phyloP scores from a whole-genome alignment of 2,797 vertebrate genomes.

The Rhadinocentrus ornatus region DNA sequence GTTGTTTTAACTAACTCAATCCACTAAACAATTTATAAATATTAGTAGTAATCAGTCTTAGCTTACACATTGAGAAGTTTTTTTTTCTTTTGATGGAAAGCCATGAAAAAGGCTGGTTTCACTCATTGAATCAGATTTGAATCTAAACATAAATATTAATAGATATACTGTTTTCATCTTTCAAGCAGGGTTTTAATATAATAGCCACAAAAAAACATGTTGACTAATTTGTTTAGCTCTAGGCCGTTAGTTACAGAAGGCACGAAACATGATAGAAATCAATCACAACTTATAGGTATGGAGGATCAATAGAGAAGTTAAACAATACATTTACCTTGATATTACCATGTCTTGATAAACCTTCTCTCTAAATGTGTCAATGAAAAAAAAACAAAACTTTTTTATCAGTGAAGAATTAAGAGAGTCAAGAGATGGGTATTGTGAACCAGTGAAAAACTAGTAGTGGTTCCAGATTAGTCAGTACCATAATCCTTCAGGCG shows the following conservation, averaged over 20 bases:
- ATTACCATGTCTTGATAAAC: background rate
- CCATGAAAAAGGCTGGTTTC: too few relatives aligned
- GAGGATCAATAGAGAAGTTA: background rate
- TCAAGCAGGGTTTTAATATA: too few relatives aligned
- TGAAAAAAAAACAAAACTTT: background rate
- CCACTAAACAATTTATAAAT: conserved; percentile 52
- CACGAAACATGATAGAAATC: too few relatives aligned
- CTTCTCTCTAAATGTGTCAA: background rate
- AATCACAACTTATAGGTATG: too few relatives aligned
- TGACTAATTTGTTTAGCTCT: too few relatives aligned
- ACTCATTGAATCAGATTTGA: background rate
- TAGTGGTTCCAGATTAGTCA: background rate
- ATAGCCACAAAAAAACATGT: too few relatives aligned
- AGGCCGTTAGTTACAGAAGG: too few relatives aligned
- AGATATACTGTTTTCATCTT: too few relatives aligned
- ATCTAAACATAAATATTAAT: too few relatives aligned
- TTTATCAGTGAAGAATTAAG: background rate
- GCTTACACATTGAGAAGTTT: conserved; percentile 51
- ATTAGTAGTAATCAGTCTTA: conserved; percentile 58
- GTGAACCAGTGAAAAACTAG: background rate
- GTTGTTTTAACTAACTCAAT: conserved; percentile 51
- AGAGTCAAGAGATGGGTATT: background rate
- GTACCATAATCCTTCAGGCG: background rate
- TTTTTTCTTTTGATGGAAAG: too few relatives aligned
- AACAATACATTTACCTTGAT: background rate